Evolutionary conservation across 2,113 vertebrate species (phyloP).

Genomic region (Oophaga pumilio): DNA sequence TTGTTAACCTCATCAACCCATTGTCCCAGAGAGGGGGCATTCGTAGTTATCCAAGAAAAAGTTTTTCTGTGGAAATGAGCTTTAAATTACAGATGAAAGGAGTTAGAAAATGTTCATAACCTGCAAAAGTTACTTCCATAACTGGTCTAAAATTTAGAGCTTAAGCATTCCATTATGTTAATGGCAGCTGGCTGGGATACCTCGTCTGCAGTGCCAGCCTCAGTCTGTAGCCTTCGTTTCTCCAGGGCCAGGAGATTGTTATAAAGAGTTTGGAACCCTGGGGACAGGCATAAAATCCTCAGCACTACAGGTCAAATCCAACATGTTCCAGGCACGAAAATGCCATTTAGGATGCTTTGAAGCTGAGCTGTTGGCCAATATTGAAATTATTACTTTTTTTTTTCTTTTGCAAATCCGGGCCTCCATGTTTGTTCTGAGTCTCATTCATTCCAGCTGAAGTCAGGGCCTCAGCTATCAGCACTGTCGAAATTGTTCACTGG

Average conservation of each 20-base stretch:
- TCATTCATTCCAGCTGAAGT: conserved; percentile 46
- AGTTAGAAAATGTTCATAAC: not conserved
- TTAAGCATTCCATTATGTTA: not conserved
- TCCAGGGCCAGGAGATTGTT: conserved; percentile 4
- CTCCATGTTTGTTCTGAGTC: conserved; percentile 20
- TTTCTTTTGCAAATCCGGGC: conserved; percentile 12
- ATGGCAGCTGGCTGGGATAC: conserved; percentile 9
- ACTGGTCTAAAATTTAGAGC: not conserved
- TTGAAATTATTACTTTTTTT: conserved; percentile 15
- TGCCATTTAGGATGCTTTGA: conserved; percentile 37
- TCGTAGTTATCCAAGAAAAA: not conserved
- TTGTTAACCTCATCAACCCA: no score
- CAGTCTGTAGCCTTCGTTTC: not conserved
- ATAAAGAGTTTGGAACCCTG: conserved; percentile 24
- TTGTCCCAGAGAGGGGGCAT: no score
- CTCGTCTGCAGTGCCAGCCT: not conserved
- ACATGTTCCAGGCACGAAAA: conserved; percentile 36
- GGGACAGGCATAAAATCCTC: conserved; percentile 33
- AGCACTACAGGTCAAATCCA: conserved; percentile 16
- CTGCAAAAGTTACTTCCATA: not conserved
- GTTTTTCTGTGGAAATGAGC: not conserved
- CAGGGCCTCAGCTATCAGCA: conserved; percentile 4
- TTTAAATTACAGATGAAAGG: not conserved
- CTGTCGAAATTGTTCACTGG: conserved; percentile 37
- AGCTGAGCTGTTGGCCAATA: conserved; percentile 35